Base-by-base conservation (phyloP, 2,113 vertebrate species). In the Orientallactaga bullata region DNA sequence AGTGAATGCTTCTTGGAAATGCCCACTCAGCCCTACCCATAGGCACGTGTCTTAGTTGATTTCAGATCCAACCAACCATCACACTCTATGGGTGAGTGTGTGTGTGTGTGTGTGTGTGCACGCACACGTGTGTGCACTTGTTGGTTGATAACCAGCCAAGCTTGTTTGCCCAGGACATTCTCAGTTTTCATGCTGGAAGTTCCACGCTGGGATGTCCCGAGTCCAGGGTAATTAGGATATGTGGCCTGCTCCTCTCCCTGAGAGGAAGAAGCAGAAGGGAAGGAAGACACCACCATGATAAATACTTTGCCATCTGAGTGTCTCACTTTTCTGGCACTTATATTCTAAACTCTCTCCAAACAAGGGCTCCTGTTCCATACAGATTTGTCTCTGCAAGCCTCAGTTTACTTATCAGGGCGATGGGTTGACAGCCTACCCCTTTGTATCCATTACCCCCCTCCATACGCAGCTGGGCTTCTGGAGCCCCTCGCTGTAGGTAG, bases 401-500 rank as follows among this genome's bases (percentile, higher is more conserved):
- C 12, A 7, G 85, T 37, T 85, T 28, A 58, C 20, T 90, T 74
- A 90, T 26, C 47, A 51, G 61, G 20, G 77, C 81, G 74, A 90
- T 28, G 4, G 5, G 21, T 21, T 83, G 18, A 58, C 7, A 3
- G 10, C 85, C 37, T 68, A n/a, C 8, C n/a, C 55, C 20, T 78
- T 42, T 47, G 24, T 9, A 16, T 30, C 23, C 6, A 1, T 30
- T 26, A n/a, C 7, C 39, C 30, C 42, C 21, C 35, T 66, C 18
- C 8, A 18, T 12, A 35, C 28, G 2, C 16, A 30, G 32, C 1
- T 16, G 15, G 65, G 21, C 15, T 37, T 68, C 65, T 21, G 26
- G 0, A 1, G 26, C 42, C 42, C 51, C 8, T 23, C 42, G 4
- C 17, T 12, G 1, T 2, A 30, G 20, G 7, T 3, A n/a, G n/a